Percentiles rank a stretch among this genome's conserved stretches.
phyloP scores from a whole-genome alignment of 2,113 vertebrate species.

The Xiphorhynchus elegans region DNA sequence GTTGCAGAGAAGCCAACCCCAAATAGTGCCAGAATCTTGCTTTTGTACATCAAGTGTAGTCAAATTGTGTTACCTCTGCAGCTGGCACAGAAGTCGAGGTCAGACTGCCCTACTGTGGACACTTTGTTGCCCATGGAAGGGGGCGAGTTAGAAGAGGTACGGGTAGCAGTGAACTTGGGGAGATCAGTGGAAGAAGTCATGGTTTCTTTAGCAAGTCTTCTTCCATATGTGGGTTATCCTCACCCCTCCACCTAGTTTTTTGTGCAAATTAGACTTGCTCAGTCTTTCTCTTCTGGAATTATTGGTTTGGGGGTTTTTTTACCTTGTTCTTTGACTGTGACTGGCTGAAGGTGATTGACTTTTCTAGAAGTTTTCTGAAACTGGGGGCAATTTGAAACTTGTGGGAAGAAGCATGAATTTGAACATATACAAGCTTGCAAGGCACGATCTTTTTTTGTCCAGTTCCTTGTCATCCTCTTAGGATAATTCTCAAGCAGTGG shows the following conservation, averaged over 20 bases:
- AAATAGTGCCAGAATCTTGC: background rate
- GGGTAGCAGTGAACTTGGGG: background rate
- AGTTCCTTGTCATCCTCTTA: background rate
- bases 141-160: background rate
- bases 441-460: background rate
- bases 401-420: background rate
- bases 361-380: background rate
- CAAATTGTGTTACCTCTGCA: background rate
- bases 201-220: background rate
- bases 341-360: background rate
- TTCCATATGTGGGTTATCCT: background rate
- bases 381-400: background rate
- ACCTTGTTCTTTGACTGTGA: background rate
- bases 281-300: background rate
- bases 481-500: background rate
- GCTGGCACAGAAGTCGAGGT: background rate
- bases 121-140: background rate
- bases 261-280: background rate
- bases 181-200: fast-evolving
- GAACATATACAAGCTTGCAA: background rate
- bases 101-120: background rate
- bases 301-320: background rate
- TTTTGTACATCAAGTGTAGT: background rate
- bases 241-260: background rate
- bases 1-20: background rate